These are phyloP conservation scores for Chlorodrepanis virens DNA, from an alignment of 2,113 vertebrate species.

Conservation along the genomic window DNA sequence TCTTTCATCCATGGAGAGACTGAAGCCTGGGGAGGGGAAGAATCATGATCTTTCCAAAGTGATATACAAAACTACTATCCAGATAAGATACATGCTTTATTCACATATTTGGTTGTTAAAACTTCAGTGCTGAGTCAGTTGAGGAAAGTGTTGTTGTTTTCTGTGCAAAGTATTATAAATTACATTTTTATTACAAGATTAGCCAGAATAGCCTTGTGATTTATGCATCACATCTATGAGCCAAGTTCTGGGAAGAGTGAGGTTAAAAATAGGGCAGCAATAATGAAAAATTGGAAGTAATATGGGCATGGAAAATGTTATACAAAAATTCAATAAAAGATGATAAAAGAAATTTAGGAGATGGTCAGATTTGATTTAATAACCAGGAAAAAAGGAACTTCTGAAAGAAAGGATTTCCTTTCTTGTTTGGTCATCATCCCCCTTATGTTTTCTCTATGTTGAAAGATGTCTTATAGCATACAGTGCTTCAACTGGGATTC, in stretches of 20 bases:
- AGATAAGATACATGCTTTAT: not conserved
- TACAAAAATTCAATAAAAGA: constrained; percentile 5
- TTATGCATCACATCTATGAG: not conserved
- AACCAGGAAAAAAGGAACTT: not conserved
- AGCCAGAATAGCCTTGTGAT: constrained; percentile 12
- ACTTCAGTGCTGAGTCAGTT: not conserved
- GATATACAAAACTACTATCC: not conserved
- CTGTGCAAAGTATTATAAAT: not conserved
- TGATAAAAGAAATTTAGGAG: not conserved
- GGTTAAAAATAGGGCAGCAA: constrained; percentile 40
- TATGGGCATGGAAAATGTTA: not conserved
- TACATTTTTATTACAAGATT: not conserved
- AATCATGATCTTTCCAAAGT: not conserved
- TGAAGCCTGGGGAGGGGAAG: not conserved
- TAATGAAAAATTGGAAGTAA: constrained; percentile 21
- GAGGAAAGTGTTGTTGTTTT: not conserved
- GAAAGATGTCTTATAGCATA: not conserved
- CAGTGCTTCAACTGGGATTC: not conserved
- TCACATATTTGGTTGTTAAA: not conserved
- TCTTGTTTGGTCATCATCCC: not conserved
- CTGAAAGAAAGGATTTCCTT: not conserved
- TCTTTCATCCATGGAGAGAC: not conserved
- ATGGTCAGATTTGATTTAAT: constrained; percentile 1
- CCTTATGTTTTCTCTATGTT: not conserved
- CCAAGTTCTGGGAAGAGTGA: constrained; percentile 33